phyloP scores from a whole-genome alignment of 2,797 vertebrate genomes.

The Myotis pilosus region DNA sequence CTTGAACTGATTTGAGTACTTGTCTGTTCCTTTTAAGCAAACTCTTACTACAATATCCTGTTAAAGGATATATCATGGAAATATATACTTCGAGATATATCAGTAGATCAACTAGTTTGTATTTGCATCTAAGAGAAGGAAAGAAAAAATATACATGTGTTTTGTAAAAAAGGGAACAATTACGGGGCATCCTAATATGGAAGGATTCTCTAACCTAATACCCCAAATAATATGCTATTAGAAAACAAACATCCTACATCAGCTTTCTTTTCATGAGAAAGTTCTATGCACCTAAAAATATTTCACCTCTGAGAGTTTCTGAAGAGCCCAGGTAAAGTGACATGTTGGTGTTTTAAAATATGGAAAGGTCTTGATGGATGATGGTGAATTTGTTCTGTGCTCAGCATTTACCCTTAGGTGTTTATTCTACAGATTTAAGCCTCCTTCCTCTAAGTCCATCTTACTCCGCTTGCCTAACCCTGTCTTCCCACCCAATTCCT shows the following conservation, averaged over 20 bases:
- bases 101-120: neutral
- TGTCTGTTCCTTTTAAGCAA: constrained; percentile 20
- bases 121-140: neutral
- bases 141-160: neutral
- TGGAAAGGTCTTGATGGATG: neutral
- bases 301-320: neutral
- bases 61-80: neutral
- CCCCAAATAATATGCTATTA: neutral
- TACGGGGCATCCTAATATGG: neutral
- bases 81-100: neutral
- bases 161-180: neutral
- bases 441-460: neutral
- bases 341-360: neutral
- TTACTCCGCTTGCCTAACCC: neutral
- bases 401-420: neutral
- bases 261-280: constrained; percentile 50
- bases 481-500: neutral
- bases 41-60: neutral
- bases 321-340: neutral
- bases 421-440: neutral
- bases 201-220: neutral
- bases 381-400: neutral
- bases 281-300: neutral
- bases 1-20: neutral
- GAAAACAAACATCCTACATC: neutral